Percentiles rank a stretch among this genome's conserved stretches.
Evolutionary conservation across 1,140 invertebrate genomes (phyloP).

Genomic region (Oreohelix idahoensis): DNA sequence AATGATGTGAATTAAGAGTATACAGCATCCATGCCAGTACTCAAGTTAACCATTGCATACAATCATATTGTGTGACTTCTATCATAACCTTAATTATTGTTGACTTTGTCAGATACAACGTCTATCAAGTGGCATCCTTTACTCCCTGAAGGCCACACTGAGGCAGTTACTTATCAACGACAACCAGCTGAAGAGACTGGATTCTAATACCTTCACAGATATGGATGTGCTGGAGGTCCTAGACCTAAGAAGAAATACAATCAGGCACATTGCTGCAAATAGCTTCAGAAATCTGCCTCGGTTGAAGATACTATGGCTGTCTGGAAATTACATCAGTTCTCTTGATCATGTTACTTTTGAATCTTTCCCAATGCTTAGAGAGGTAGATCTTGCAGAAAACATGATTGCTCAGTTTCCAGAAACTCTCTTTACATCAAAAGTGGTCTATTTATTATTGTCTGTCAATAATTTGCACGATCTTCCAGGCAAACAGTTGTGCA

Average conservation of each 20-base stretch:
- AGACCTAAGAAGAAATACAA: background rate
- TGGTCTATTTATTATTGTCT: background rate
- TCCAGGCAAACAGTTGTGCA: background rate
- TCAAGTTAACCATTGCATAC: too few relatives aligned
- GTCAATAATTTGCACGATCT: background rate
- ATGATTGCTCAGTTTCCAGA: background rate
- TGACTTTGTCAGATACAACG: background rate
- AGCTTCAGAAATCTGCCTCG: background rate
- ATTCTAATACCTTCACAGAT: background rate
- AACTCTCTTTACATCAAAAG: background rate
- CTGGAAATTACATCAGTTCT: background rate
- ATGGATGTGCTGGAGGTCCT: background rate
- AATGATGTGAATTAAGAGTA: too few relatives aligned
- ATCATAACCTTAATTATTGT: too few relatives aligned
- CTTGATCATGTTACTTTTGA: background rate
- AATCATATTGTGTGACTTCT: too few relatives aligned
- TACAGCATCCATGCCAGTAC: too few relatives aligned
- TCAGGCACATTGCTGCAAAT: background rate
- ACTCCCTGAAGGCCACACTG: background rate
- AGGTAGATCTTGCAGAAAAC: background rate
- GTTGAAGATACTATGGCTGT: background rate
- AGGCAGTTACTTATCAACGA: background rate
- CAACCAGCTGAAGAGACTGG: background rate
- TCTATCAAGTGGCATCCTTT: background rate
- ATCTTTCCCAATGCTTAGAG: background rate